Conservation (phyloP, 2,888 invertebrate genomes). For the Hartigia nigra region DNA sequence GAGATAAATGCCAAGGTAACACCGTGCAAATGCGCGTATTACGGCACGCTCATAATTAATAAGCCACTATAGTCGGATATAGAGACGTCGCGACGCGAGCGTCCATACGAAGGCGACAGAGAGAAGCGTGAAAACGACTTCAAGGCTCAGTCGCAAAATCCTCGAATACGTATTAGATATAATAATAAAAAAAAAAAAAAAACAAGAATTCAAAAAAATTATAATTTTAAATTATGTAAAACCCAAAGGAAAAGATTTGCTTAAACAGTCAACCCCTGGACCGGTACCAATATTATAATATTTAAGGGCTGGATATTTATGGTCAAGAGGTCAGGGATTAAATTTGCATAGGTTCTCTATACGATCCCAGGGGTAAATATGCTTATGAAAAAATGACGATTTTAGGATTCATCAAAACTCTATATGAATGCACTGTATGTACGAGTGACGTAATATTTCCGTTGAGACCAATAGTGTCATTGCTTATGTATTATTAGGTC, state of each 20-base stretch:
- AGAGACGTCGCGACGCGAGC: neutral
- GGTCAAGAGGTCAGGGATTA: no score
- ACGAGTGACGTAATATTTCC: neutral
- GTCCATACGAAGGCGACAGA: neutral
- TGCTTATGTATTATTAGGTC: neutral
- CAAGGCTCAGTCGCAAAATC: constrained; percentile 20
- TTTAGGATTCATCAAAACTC: neutral
- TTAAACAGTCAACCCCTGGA: neutral
- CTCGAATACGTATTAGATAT: neutral
- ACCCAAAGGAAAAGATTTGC: neutral
- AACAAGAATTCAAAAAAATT: neutral
- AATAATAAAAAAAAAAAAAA: neutral
- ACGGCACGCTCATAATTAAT: constrained; percentile 45
- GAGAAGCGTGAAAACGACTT: neutral
- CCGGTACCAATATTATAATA: neutral
- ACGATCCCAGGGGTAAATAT: neutral
- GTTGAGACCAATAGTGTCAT: neutral
- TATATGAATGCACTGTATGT: neutral
- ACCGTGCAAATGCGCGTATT: constrained; percentile 25
- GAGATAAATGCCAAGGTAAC: constrained; percentile 59
- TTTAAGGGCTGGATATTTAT: neutral
- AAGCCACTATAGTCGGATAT: constrained; percentile 23
- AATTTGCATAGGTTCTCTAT: neutral
- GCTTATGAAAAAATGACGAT: neutral
- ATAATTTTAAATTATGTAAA: neutral